These are phyloP conservation scores for Patella caerulea DNA, from an alignment of 2,888 invertebrate species.

Conservation along the genomic window DNA sequence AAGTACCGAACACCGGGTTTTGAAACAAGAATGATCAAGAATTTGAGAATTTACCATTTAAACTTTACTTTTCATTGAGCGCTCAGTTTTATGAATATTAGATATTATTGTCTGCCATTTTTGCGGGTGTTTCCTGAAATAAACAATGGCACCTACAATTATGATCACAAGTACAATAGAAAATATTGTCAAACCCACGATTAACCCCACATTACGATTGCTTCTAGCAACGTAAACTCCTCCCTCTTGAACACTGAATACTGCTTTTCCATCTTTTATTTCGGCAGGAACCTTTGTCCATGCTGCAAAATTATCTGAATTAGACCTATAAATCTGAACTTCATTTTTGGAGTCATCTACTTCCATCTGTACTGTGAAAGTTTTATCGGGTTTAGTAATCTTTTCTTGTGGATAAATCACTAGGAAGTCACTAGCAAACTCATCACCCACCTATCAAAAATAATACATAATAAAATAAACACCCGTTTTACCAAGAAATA, in stretches of 20 bases:
- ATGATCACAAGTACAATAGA: constrained; percentile 51
- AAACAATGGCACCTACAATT: constrained; percentile 50
- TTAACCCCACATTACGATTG: constrained; percentile 49
- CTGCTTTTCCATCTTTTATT: constrained; percentile 49
- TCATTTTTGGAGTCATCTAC: constrained; percentile 42
- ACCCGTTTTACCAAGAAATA: neutral
- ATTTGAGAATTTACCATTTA: constrained; percentile 15
- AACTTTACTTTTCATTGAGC: constrained; percentile 43
- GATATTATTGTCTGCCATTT: constrained; percentile 50
- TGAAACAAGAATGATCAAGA: neutral
- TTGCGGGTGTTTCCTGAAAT: constrained; percentile 57
- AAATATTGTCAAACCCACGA: constrained; percentile 57
- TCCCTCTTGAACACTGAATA: constrained; percentile 50
- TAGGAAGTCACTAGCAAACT: constrained; percentile 62
- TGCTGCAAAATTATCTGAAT: constrained; percentile 43
- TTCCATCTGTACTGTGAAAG: constrained; percentile 45
- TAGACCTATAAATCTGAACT: constrained; percentile 52
- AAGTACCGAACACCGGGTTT: neutral
- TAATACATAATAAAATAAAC: neutral
- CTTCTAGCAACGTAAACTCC: constrained; percentile 63
- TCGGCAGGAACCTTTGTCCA: constrained; percentile 53
- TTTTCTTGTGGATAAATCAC: constrained; percentile 55
- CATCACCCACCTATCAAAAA: constrained; percentile 53
- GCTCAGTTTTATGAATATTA: constrained; percentile 39
- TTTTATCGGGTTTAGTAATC: constrained; percentile 35